A percentile compares a stretch with the other conserved stretches of the same genome.
Conservation (phyloP, 2,113 vertebrate species). For the Ceuthmochares aereus region DNA sequence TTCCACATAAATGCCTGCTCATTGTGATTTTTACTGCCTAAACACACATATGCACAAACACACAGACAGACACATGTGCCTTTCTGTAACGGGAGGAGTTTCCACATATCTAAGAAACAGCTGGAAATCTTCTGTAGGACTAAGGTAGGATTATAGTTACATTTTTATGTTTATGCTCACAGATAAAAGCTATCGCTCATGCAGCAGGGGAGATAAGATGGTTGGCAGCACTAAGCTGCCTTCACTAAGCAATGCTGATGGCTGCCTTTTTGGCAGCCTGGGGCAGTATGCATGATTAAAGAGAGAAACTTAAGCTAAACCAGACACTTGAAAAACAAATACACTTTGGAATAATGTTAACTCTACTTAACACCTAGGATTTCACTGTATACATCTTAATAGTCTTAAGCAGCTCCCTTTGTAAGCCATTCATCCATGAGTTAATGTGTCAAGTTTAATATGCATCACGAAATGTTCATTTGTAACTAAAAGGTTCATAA, state of each 20-base stretch:
- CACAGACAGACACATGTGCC: not conserved
- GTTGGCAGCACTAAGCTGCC: conserved; percentile 69
- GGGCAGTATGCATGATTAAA: conserved; percentile 72
- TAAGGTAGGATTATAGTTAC: conserved; percentile 61
- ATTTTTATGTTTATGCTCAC: conserved; percentile 61
- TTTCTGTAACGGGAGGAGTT: not conserved
- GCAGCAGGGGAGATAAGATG: conserved; percentile 66
- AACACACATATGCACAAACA: not conserved
- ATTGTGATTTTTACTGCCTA: not conserved
- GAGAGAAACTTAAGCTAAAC: conserved; percentile 61
- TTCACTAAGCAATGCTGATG: conserved; percentile 71
- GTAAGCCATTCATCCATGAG: conserved; percentile 66
- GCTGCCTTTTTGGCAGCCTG: conserved; percentile 63
- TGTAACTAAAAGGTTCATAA: conserved; percentile 66
- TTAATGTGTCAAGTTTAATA: conserved; percentile 70
- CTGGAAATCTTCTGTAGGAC: conserved; percentile 36
- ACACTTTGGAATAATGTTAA: conserved; percentile 64
- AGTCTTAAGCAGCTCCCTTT: conserved; percentile 61
- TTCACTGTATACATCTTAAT: conserved; percentile 66
- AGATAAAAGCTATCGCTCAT: conserved; percentile 66
- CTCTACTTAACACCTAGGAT: conserved; percentile 49
- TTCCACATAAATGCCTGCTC: not conserved
- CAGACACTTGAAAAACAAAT: conserved; percentile 63
- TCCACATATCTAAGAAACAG: conserved; percentile 18
- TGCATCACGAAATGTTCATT: conserved; percentile 39